phyloP scores from a whole-genome alignment of 1,140 invertebrate genomes.

The Anoplophora glabripennis region DNA sequence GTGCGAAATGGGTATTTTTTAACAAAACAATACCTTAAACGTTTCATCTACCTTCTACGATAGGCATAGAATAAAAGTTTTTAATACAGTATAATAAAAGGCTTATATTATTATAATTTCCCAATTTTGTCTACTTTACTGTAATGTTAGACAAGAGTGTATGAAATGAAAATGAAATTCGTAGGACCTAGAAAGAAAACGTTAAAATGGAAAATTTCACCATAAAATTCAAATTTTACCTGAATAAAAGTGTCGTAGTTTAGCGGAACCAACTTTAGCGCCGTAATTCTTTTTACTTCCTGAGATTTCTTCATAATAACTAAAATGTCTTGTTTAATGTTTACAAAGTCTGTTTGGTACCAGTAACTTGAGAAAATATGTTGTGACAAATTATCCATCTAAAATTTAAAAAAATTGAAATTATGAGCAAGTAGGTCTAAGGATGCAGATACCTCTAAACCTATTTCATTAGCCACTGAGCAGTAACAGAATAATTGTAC shows the following conservation, averaged over 20 bases:
- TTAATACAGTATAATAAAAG: too few species aligned
- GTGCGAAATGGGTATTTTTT: too few species aligned
- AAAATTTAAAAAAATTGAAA: slow-evolving; percentile 2
- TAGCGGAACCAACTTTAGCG: slow-evolving; percentile 5
- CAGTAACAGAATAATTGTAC: too few species aligned
- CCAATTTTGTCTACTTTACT: slow-evolving; percentile 1
- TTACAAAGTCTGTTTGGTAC: slow-evolving; percentile 11
- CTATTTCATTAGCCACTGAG: too few species aligned
- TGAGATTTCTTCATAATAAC: slow-evolving; percentile 17
- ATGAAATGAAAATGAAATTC: slow-evolving; percentile 22
- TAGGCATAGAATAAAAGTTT: too few species aligned
- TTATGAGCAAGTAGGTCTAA: too few species aligned
- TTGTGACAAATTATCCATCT: slow-evolving; percentile 8
- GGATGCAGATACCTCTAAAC: too few species aligned
- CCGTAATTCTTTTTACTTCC: slow-evolving; percentile 3
- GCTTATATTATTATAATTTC: too few species aligned
- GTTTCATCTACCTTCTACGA: too few species aligned
- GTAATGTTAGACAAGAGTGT: slow-evolving; percentile 12
- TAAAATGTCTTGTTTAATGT: slow-evolving; percentile 12
- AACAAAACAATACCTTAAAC: too few species aligned
- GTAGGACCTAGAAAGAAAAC: slow-evolving; percentile 12
- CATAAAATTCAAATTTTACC: background rate
- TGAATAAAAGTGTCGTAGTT: slow-evolving; percentile 16
- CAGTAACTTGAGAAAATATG: slow-evolving; percentile 16
- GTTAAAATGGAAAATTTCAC: slow-evolving; percentile 1